Evolutionary conservation across 2,113 vertebrate genomes (phyloP).

Genomic region (Planiliza haematocheilus): DNA sequence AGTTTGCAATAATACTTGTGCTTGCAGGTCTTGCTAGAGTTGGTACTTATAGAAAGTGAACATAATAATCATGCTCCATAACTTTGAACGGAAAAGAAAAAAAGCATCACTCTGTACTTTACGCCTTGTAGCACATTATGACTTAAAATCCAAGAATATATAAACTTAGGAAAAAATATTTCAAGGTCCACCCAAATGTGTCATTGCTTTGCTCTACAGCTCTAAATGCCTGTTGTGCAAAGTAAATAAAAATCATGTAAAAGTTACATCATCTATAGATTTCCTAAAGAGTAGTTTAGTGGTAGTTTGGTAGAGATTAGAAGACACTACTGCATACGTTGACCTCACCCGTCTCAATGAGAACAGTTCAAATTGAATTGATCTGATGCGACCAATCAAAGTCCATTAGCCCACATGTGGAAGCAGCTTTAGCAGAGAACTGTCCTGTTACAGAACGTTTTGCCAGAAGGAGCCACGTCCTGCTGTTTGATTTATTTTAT

Average conservation of each 20-base stretch:
- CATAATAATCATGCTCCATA: slow-evolving; percentile 14
- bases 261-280: not conserved
- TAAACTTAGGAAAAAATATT: not conserved
- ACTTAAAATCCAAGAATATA: slow-evolving; percentile 2
- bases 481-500: slow-evolving; percentile 41
- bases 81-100: not conserved
- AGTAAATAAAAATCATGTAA: not conserved
- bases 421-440: slow-evolving; percentile 23
- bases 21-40: slow-evolving; percentile 10
- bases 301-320: slow-evolving; percentile 7
- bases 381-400: slow-evolving; percentile 1
- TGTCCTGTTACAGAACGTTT: slow-evolving; percentile 16
- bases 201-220: slow-evolving; percentile 1
- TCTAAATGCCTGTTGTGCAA: not conserved
- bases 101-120: slow-evolving; percentile 28
- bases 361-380: slow-evolving; percentile 8
- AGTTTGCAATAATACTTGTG: slow-evolving; percentile 19
- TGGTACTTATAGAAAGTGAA: not conserved
- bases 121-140: not conserved
- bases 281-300: slow-evolving; percentile 28
- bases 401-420: not conserved
- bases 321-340: not conserved
- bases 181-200: not conserved
- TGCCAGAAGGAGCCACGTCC: slow-evolving; percentile 21
- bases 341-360: not conserved